Base-by-base conservation (phyloP, 2,888 invertebrate genomes). In the Rapana venosa region DNA sequence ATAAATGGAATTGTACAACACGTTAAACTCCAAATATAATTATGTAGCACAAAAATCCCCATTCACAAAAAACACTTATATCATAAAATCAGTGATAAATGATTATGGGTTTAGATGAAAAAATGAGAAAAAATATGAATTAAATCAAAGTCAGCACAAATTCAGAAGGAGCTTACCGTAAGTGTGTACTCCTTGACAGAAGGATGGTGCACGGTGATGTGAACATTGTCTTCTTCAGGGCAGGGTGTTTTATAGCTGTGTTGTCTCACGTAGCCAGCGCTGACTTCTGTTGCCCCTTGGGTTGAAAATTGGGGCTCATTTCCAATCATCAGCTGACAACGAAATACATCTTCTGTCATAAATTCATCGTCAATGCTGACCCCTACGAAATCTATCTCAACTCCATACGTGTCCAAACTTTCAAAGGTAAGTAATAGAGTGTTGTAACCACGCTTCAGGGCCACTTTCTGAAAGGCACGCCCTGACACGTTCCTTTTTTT, bases 181-280 rank as follows among this genome's bases (percentile, higher is more conserved):
- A 87, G 74, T 8, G 77, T 87, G 79, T 77, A 87, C 22, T 36
- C 8, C 35, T n/a, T 32, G 35, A 87, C 47, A 13, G 74, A 15
- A 56, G 36, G 2, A 56, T 87, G 87, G 30, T 79, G 77, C 35
- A 87, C 87, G 22, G 77, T 22, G 36, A 87, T 77, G 47, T 87
- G 87, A 32, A 87, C 87, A 22, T 87, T 87, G 87, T 87, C 87
- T 30, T 87, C 87, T 36, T 87, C 87, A n/a, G 87, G 77, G 30
- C 87, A 87, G n/a, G 79, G 30, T 13, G 87, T 87, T n/a, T 8
- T 11, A 77, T 87, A 87, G 47, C 87, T 87, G 87, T 79, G 47
- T 13, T 87, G 87, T 8, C 47, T 77, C 56, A 87, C 13, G 77
- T 79, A 79, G 77, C 77, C 87, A 61, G 20, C 36, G 11, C 56